These are phyloP conservation scores for Stenopsyche tienmushanensis DNA, from an alignment of 1,140 invertebrate species.

Conservation along the genomic window DNA sequence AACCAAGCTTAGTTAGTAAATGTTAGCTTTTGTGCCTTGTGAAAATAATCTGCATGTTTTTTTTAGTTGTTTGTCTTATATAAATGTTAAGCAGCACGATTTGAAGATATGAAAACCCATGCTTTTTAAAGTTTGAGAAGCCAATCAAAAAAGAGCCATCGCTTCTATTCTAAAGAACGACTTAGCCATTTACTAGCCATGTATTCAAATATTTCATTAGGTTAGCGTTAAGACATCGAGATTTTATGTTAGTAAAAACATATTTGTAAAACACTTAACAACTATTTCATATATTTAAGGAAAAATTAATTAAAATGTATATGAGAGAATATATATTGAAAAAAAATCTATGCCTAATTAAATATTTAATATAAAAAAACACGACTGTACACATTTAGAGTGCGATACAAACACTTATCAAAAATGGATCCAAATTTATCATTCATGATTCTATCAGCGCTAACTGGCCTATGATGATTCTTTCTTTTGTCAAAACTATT, in stretches of 20 bases:
- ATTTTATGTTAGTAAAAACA: slow-evolving; percentile 18
- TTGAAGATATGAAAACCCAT: slow-evolving; percentile 20
- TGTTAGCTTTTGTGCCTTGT: not conserved
- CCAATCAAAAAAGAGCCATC: slow-evolving; percentile 25
- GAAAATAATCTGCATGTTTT: too few relatives aligned
- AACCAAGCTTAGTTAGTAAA: too few relatives aligned
- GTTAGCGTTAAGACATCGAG: slow-evolving; percentile 16
- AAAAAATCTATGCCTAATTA: slow-evolving; percentile 25
- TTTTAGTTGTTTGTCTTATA: too few relatives aligned
- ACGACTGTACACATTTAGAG: slow-evolving; percentile 39
- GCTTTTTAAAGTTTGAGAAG: slow-evolving; percentile 23
- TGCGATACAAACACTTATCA: slow-evolving; percentile 38
- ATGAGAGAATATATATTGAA: slow-evolving; percentile 23
- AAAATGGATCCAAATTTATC: slow-evolving; percentile 34
- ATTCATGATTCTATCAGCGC: slow-evolving; percentile 34
- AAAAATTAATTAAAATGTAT: not conserved
- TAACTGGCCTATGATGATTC: slow-evolving; percentile 37
- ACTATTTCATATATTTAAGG: slow-evolving; percentile 4
- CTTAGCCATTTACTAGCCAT: slow-evolving; percentile 16
- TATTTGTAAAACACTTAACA: slow-evolving; percentile 22
- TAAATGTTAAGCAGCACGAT: not conserved
- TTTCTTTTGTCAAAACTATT: too few relatives aligned
- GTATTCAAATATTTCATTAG: too few relatives aligned
- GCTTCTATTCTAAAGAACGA: slow-evolving; percentile 21
- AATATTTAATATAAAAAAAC: slow-evolving; percentile 19